A percentile compares a stretch with the other conserved stretches of the same genome.
Conservation (phyloP, 2,888 invertebrate species). For the Clusia tigrina region DNA sequence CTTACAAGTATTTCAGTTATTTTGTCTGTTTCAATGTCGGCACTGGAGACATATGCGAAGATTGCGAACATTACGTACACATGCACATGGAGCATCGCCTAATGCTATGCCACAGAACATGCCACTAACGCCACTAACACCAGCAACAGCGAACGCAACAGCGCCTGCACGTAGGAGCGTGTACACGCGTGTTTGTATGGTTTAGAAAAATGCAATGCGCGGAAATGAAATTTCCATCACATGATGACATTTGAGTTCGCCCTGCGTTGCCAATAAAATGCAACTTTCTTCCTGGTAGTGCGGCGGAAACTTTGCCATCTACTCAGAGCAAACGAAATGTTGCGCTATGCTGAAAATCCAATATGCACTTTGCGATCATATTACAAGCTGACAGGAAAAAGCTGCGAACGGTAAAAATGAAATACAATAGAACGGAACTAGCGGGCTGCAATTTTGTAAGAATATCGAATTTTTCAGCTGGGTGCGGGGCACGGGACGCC, state of each 20-base stretch:
- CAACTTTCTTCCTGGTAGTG: not conserved
- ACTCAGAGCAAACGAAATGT: too few relatives aligned
- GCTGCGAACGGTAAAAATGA: not conserved
- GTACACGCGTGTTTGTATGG: not conserved
- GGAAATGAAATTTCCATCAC: conserved; percentile 20
- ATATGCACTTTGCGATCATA: conserved; percentile 15
- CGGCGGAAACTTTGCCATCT: too few relatives aligned
- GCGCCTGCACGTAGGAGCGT: too few relatives aligned
- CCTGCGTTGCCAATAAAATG: conserved; percentile 2
- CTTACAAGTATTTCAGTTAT: too few relatives aligned
- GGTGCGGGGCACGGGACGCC: not conserved
- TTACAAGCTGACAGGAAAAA: not conserved
- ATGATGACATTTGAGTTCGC: conserved; percentile 15
- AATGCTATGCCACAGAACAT: too few relatives aligned
- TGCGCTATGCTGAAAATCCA: conserved; percentile 7
- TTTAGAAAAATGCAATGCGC: conserved; percentile 1
- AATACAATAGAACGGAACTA: not conserved
- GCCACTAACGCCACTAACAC: too few relatives aligned
- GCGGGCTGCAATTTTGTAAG: not conserved
- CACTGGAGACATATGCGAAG: too few relatives aligned
- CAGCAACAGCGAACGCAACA: too few relatives aligned
- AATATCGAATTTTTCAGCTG: not conserved
- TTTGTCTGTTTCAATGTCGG: too few relatives aligned
- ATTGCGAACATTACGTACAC: too few relatives aligned
- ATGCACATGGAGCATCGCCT: too few relatives aligned